Conservation (phyloP, 64 coral and sea anemone genomes). For the Pocillopora damicornis region DNA sequence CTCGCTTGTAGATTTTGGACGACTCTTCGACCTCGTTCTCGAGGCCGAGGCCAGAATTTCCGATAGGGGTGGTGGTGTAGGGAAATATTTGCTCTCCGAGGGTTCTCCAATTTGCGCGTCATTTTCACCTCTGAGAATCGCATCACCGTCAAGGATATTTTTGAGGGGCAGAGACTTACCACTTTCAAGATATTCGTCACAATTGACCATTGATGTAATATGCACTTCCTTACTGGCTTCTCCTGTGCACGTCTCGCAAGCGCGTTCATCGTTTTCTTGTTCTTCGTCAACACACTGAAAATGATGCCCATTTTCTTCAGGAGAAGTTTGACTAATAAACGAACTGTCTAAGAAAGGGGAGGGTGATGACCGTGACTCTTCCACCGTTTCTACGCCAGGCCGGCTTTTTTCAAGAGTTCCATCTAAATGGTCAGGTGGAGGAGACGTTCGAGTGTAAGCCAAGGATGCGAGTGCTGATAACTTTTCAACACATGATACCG, state of each 20-base stretch:
- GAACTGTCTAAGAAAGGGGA: neutral
- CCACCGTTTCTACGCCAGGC: neutral
- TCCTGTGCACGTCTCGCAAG: neutral
- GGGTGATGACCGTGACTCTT: neutral
- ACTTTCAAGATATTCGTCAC: neutral
- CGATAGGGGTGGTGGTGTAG: constrained; percentile 20
- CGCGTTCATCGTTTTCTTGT: neutral
- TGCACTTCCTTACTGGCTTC: neutral
- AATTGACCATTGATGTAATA: neutral
- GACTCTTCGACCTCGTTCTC: constrained; percentile 4
- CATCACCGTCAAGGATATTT: neutral
- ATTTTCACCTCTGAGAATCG: neutral
- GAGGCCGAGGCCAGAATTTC: constrained; percentile 13
- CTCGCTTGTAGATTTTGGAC: neutral
- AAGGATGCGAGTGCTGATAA: neutral
- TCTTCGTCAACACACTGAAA: neutral
- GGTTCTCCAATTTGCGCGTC: neutral
- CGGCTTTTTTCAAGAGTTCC: neutral
- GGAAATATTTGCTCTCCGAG: neutral
- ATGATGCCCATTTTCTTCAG: neutral
- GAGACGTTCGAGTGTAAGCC: neutral
- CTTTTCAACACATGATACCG: neutral
- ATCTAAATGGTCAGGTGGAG: neutral
- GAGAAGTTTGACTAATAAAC: neutral
- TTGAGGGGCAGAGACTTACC: neutral